A percentile compares a stretch with the other conserved stretches of the same genome.
Conservation (phyloP, 1,140 invertebrate species). For the Euura lappo region DNA sequence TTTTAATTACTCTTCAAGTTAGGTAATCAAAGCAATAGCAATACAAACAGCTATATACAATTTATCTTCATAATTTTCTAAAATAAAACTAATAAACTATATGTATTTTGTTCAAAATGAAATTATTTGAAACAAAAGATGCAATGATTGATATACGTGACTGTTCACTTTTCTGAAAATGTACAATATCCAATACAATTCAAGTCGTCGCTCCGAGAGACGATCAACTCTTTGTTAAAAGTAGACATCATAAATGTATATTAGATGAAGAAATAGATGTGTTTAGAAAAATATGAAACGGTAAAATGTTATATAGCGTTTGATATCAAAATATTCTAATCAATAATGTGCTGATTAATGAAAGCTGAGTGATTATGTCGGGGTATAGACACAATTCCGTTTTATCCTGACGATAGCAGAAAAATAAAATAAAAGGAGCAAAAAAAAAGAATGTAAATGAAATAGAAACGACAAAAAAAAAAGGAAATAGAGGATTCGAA, state of each 20-base stretch:
- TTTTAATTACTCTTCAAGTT: conserved; percentile 9
- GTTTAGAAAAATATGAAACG: not conserved
- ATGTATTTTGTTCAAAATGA: not conserved
- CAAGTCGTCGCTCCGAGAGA: too few species aligned
- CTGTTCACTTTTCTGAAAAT: not conserved
- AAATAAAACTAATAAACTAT: too few species aligned
- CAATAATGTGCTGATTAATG: not conserved
- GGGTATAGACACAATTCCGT: too few species aligned
- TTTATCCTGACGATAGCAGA: too few species aligned
- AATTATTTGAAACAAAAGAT: not conserved
- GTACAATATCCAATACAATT: too few species aligned
- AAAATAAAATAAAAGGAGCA: too few species aligned
- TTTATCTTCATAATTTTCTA: not conserved
- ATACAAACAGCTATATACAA: not conserved
- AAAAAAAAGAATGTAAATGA: conserved; percentile 19
- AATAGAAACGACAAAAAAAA: not conserved
- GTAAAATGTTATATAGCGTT: not conserved
- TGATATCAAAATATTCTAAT: not conserved
- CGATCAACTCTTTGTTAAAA: too few species aligned
- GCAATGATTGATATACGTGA: not conserved
- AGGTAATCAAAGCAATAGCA: not conserved
- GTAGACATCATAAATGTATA: too few species aligned
- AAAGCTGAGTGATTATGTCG: not conserved
- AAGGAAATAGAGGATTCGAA: too few species aligned
- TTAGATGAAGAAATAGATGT: too few species aligned